Conservation (phyloP, 2,113 vertebrate genomes). For the Limnothrissa miodon region DNA sequence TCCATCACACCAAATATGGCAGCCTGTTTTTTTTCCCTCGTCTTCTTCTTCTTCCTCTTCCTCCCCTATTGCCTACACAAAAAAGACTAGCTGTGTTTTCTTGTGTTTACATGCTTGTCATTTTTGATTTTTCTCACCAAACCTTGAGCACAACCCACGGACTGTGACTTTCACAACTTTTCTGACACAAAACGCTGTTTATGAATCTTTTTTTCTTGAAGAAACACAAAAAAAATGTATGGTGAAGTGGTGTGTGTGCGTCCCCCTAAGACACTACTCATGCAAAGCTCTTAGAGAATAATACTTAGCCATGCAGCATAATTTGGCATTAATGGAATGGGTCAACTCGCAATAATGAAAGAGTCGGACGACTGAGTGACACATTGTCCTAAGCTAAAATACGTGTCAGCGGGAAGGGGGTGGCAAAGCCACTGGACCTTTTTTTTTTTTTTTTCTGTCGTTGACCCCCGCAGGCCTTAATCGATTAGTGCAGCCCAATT, state of each 20-base stretch:
- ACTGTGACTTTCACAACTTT: slow-evolving; percentile 30
- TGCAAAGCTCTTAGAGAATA: slow-evolving; percentile 31
- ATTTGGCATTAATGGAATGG: slow-evolving; percentile 29
- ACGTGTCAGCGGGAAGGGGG: slow-evolving; percentile 5
- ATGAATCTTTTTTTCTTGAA: slow-evolving; percentile 36
- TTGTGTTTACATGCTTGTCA: slow-evolving; percentile 19
- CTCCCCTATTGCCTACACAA: not conserved
- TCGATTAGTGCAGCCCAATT: slow-evolving; percentile 45
- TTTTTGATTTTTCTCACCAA: slow-evolving; percentile 28
- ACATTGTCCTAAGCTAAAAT: slow-evolving; percentile 8
- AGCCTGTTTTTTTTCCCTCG: not conserved
- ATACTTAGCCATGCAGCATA: not conserved
- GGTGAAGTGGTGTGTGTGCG: slow-evolving; percentile 15
- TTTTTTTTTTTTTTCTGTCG: slow-evolving; percentile 28
- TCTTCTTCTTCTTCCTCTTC: not conserved
- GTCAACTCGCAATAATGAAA: slow-evolving; percentile 18
- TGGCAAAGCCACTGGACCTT: not conserved
- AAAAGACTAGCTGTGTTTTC: not conserved
- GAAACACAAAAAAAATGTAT: not conserved
- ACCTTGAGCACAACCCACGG: slow-evolving; percentile 25
- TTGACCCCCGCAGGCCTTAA: slow-evolving; percentile 51
- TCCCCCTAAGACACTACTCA: slow-evolving; percentile 18
- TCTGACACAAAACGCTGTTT: slow-evolving; percentile 21
- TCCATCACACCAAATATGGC: not conserved
- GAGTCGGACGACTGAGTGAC: not conserved